A percentile compares a stretch with the other conserved stretches of the same genome.
phyloP scores from a whole-genome alignment of 2,888 invertebrate species.

The Cloeon dipterum region DNA sequence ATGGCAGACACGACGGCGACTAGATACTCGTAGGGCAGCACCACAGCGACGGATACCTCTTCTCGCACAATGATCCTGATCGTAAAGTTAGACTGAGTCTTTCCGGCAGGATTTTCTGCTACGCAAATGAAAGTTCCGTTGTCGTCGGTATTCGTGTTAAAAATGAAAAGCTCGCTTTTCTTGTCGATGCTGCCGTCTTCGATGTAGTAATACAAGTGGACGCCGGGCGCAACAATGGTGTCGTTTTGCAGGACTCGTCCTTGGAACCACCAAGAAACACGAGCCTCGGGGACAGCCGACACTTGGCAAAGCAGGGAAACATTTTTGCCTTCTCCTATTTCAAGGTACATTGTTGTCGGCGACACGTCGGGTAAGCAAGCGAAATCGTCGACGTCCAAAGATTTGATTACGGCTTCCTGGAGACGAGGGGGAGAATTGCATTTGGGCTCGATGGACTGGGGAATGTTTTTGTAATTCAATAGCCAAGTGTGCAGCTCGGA shows the following conservation, averaged over 20 bases:
- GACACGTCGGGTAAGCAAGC: slow-evolving; percentile 63
- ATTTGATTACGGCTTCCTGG: slow-evolving; percentile 39
- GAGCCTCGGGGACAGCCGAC: slow-evolving; percentile 58
- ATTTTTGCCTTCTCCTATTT: slow-evolving; percentile 58
- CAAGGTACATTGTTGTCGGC: slow-evolving; percentile 48
- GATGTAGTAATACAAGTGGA: slow-evolving; percentile 42
- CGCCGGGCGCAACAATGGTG: slow-evolving; percentile 36
- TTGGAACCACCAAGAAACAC: slow-evolving; percentile 58
- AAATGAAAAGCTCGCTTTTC: slow-evolving; percentile 54
- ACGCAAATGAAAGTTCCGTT: slow-evolving; percentile 71
- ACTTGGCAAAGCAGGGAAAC: slow-evolving; percentile 60
- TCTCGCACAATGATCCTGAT: slow-evolving; percentile 20
- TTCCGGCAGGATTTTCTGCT: slow-evolving; percentile 68
- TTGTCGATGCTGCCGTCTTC: slow-evolving; percentile 52
- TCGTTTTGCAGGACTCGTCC: slow-evolving; percentile 45
- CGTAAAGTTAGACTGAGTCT: slow-evolving; percentile 56
- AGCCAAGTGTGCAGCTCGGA: slow-evolving; percentile 58
- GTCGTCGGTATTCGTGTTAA: slow-evolving; percentile 52
- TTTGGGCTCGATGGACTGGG: slow-evolving; percentile 53
- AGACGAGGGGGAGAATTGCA: slow-evolving; percentile 48
- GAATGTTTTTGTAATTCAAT: slow-evolving; percentile 46
- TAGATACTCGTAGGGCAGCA: slow-evolving; percentile 13
- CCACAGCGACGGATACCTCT: slow-evolving; percentile 8
- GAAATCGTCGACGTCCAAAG: slow-evolving; percentile 40
- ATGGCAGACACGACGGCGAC: slow-evolving; percentile 33